Base-by-base conservation (phyloP, 2,888 invertebrate genomes). In the Colostygia pectinataria region DNA sequence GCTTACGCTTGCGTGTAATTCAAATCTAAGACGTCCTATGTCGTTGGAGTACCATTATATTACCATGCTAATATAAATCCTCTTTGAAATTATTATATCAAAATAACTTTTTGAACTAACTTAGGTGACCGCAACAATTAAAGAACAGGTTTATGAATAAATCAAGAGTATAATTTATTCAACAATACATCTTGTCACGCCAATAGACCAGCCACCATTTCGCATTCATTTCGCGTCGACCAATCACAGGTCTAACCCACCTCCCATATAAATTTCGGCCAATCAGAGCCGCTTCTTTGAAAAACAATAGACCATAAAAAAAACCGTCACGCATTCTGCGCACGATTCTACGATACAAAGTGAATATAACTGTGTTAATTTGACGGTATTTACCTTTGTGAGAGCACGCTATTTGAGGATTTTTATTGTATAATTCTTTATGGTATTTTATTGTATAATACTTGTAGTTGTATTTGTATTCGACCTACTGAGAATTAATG, bases 301-400 rank as follows among this genome's bases (percentile, higher is more conserved):
- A 89, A 89, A 88, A 90, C 90, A 90, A 90, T 90, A 89, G 90
- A 84, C 72, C 77, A 78, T 89, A 83, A 89, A 90, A 29, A 89
- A 88, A 78, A 75, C 59, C 84, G 87, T 89, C 83, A 88, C 82
- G 83, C 78, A 62, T 70, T 73, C 68, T 76, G 83, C 84, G 81
- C 83, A 69, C 64, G 83, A 73, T 64, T 70, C 70, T 70, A 59
- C 40, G 44, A 13, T 42, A 36, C 37, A 2, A 42, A 47, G 44
- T 24, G 54, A 66, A 57, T 72, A 70, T 75, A 80, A 77, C 81
- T 78, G 80, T 81, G 65, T 68, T 69, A 62, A 68, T 65, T 63
- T 57, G 58, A 64, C 39, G 55, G 34, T 53, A 39, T 42, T 44
- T 44, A 14, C 37, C 10, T 44, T 50, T 46, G 51, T 49, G 20